These are phyloP conservation scores for Drosophila orena DNA, from an alignment of 1,140 invertebrate genomes.

Conservation along the genomic window DNA sequence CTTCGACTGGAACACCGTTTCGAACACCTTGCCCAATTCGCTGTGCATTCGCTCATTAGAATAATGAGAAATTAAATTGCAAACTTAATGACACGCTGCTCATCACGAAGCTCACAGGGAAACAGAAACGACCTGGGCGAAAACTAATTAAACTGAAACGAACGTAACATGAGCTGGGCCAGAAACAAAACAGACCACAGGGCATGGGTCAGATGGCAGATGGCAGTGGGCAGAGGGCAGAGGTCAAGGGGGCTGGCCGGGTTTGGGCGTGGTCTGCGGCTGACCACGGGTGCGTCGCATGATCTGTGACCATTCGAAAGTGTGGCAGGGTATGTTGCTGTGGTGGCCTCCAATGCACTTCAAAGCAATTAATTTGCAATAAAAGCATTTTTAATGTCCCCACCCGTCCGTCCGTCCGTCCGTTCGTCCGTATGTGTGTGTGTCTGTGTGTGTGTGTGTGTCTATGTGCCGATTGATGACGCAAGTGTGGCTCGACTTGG, in stretches of 20 bases:
- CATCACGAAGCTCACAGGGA: constrained; percentile 21
- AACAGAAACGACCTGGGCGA: constrained; percentile 18
- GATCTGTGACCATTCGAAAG: constrained; percentile 34
- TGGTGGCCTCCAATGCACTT: constrained; percentile 63
- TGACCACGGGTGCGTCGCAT: constrained; percentile 63
- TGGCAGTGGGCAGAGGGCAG: not conserved
- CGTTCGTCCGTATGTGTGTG: not conserved
- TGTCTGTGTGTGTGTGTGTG: constrained; percentile 15
- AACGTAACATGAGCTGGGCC: constrained; percentile 31
- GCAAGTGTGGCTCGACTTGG: constrained; percentile 18
- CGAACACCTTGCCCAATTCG: not conserved
- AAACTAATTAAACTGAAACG: constrained; percentile 71
- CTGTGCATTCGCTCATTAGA: constrained; percentile 49
- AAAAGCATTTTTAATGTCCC: constrained; percentile 71
- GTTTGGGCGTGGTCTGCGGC: constrained; percentile 17
- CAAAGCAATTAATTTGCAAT: constrained; percentile 81
- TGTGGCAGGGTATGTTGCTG: not conserved
- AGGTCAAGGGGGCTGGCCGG: not conserved
- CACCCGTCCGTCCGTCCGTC: not conserved
- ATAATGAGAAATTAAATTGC: constrained; percentile 68
- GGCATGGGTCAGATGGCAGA: too few species aligned
- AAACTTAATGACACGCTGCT: constrained; percentile 59
- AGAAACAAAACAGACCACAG: constrained; percentile 12
- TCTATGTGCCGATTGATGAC: constrained; percentile 53
- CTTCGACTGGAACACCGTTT: not conserved